Percentiles rank a stretch among this genome's conserved stretches.
These are phyloP conservation scores for Mastigias papua DNA, from an alignment of 30 jellyfish, hydroid and myxozoan species.

Conservation along the genomic window DNA sequence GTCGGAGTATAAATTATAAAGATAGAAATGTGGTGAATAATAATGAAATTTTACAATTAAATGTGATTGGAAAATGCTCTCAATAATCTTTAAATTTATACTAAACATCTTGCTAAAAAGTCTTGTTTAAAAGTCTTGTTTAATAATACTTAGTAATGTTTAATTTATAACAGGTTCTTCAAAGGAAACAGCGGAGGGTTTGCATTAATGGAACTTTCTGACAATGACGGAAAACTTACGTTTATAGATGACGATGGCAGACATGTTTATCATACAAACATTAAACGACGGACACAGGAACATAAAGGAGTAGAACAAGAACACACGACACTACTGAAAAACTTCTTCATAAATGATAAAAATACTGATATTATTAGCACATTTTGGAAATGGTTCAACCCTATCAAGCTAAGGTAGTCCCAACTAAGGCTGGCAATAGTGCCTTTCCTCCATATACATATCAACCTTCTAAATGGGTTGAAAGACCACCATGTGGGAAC, in stretches of 20 bases:
- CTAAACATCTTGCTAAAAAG: too few species aligned
- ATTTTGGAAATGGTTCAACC: conserved; percentile 63
- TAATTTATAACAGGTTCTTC: conserved; percentile 77
- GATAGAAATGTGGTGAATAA: too few species aligned
- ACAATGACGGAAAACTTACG: conserved; percentile 59
- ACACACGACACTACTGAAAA: conserved; percentile 43
- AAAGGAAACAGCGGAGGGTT: conserved; percentile 82
- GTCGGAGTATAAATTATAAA: too few species aligned
- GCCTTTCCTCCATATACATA: background rate
- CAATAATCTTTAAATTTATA: too few species aligned
- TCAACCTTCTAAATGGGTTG: too few species aligned
- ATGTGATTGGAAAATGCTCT: too few species aligned
- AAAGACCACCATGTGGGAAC: background rate
- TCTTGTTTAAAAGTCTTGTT: too few species aligned
- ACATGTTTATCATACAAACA: conserved; percentile 45
- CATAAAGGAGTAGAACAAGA: conserved; percentile 5
- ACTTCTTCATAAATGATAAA: conserved; percentile 38
- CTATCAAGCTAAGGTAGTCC: conserved; percentile 41
- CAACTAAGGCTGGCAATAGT: background rate
- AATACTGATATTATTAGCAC: conserved; percentile 37
- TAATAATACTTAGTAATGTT: too few species aligned
- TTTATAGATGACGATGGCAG: conserved; percentile 53
- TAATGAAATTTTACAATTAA: too few species aligned
- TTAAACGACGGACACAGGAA: conserved; percentile 36
- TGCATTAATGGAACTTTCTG: conserved; percentile 61